Conservation (phyloP, 2,888 invertebrate genomes). For the Diaperis boleti region DNA sequence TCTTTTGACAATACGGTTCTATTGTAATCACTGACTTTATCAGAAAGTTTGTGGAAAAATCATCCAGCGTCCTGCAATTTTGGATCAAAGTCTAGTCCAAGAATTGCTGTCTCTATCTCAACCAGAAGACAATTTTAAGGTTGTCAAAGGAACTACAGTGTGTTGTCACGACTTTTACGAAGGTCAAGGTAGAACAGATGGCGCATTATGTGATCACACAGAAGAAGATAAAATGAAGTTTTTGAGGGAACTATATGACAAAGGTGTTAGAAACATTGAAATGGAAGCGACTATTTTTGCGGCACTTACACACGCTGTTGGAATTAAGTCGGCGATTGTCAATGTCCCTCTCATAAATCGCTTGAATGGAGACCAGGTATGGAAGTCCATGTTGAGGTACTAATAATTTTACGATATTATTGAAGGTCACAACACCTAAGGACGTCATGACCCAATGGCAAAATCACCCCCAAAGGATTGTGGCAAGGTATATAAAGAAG, state of each 20-base stretch:
- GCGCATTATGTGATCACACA: conserved; percentile 95
- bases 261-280: conserved; percentile 94
- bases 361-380: conserved; percentile 93
- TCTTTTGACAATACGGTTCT: conserved; percentile 56
- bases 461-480: conserved; percentile 85
- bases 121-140: conserved; percentile 86
- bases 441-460: conserved; percentile 93
- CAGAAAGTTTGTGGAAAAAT: conserved; percentile 88
- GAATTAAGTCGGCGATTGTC: conserved; percentile 91
- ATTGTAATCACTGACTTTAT: background rate
- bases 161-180: conserved; percentile 99
- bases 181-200: conserved; percentile 95
- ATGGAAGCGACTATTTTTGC: conserved; percentile 97
- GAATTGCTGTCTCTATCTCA: conserved; percentile 83
- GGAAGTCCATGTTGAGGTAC: conserved; percentile 25
- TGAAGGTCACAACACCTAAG: conserved; percentile 85
- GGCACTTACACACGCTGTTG: conserved; percentile 92
- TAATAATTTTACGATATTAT: conserved; percentile 43
- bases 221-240: conserved; percentile 91
- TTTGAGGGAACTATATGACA: conserved; percentile 78
- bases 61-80: conserved; percentile 82
- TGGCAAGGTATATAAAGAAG: conserved; percentile 79
- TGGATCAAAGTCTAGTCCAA: conserved; percentile 85
- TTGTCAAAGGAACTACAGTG: conserved; percentile 92
- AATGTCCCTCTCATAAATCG: conserved; percentile 94